phyloP scores from a whole-genome alignment of 2,888 invertebrate genomes.

The Subacronicta megacephala region DNA sequence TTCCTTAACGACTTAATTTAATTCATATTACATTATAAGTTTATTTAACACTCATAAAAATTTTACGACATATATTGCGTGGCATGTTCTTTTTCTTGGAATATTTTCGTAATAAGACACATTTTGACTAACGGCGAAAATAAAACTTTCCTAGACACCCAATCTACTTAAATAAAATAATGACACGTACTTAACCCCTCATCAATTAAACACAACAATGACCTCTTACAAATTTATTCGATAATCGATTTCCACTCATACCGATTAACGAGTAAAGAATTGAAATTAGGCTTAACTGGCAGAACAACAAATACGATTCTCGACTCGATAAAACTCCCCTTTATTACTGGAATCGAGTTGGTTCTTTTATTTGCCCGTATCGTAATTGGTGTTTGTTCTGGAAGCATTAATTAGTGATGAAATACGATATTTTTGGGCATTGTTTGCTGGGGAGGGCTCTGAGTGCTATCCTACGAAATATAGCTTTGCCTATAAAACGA shows the following conservation, averaged over 20 bases:
- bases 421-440: conserved; percentile 81
- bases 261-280: conserved; percentile 70
- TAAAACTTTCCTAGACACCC: conserved; percentile 17
- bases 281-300: conserved; percentile 79
- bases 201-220: conserved; percentile 31
- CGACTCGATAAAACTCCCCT: conserved; percentile 73
- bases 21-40: conserved; percentile 27
- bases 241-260: conserved; percentile 56
- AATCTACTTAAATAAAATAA: conserved; percentile 13
- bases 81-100: too few species aligned
- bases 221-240: conserved; percentile 39
- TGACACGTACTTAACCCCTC: conserved; percentile 19
- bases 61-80: too few species aligned
- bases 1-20: conserved; percentile 44
- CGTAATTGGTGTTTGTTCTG: conserved; percentile 83
- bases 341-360: conserved; percentile 70
- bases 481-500: conserved; percentile 6
- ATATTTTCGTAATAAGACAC: too few species aligned
- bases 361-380: conserved; percentile 75
- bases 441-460: conserved; percentile 58
- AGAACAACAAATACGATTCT: conserved; percentile 72
- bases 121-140: background rate
- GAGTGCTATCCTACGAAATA: conserved; percentile 38
- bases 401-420: conserved; percentile 82
- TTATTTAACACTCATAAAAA: background rate